Evolutionary conservation across 2,113 vertebrate genomes (phyloP).

Genomic region (Petrocephalus zakoni): DNA sequence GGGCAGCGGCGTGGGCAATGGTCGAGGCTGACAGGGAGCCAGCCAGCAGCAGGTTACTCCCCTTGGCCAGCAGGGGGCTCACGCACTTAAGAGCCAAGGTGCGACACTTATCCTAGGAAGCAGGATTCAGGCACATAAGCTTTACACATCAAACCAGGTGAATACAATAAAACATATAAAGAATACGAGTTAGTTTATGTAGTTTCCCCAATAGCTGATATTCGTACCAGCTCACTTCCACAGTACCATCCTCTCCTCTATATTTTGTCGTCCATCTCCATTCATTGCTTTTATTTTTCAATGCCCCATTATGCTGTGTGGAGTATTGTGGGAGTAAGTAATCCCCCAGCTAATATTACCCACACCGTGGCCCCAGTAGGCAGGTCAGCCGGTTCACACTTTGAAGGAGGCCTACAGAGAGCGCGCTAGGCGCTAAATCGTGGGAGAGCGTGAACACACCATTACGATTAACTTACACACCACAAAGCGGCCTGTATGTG

Average conservation of each 20-base stretch:
- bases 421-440: neutral
- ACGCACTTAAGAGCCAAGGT: conserved; percentile 72
- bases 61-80: conserved; percentile 62
- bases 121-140: neutral
- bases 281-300: neutral
- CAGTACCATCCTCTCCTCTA: neutral
- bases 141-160: neutral
- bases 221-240: neutral
- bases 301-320: neutral
- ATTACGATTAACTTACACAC: neutral
- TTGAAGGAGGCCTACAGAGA: neutral
- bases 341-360: neutral
- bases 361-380: neutral
- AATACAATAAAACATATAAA: neutral
- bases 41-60: conserved; percentile 67
- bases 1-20: conserved; percentile 67
- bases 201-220: neutral
- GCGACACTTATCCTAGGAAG: conserved; percentile 76
- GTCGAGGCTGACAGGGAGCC: conserved; percentile 73
- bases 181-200: neutral
- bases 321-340: neutral
- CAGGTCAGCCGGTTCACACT: neutral
- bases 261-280: neutral
- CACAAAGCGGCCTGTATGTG: neutral
- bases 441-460: neutral